Evolutionary conservation across 2,797 vertebrate species (phyloP).

Genomic region (Sebastes diploproa): DNA sequence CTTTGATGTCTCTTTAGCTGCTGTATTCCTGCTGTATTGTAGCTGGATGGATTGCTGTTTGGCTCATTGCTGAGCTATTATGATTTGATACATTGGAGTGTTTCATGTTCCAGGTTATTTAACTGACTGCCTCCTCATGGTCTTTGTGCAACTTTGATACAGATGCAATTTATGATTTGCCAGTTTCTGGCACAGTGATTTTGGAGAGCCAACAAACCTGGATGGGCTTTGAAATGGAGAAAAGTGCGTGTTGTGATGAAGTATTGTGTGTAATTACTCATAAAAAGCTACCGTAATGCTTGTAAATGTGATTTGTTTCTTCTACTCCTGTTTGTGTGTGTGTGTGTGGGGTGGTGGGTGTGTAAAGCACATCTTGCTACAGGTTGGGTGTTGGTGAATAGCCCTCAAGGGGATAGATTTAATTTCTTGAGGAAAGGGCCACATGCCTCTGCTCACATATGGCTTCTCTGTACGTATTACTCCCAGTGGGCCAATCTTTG

Average conservation of each 20-base stretch:
- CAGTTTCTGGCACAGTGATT: neutral
- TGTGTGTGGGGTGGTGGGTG: neutral
- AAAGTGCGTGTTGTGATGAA: conserved; percentile 16
- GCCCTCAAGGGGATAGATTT: conserved; percentile 63
- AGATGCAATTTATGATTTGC: conserved; percentile 29
- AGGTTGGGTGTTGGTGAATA: conserved; percentile 59
- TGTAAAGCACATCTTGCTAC: conserved; percentile 6
- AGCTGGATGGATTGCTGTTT: conserved; percentile 25
- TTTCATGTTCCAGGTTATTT: conserved; percentile 48
- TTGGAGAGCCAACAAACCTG: conserved; percentile 28
- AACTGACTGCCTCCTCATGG: conserved; percentile 5
- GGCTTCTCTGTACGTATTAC: conserved; percentile 44
- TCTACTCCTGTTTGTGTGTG: neutral
- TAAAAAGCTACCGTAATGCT: conserved; percentile 32
- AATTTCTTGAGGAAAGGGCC: conserved; percentile 64
- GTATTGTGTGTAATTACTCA: conserved; percentile 37
- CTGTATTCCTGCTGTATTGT: conserved; percentile 2
- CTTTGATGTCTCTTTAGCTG: conserved; percentile 23
- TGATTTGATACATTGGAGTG: conserved; percentile 32
- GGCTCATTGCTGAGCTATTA: conserved; percentile 36
- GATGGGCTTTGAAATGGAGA: conserved; percentile 21
- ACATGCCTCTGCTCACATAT: conserved; percentile 56
- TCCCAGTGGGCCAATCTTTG: conserved; percentile 53
- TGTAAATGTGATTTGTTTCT: conserved; percentile 32
- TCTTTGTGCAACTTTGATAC: conserved; percentile 35